Percentiles rank a stretch among this genome's conserved stretches.
phyloP scores from a whole-genome alignment of 92 coral and sea anemone species.

The Palythoa grandis region DNA sequence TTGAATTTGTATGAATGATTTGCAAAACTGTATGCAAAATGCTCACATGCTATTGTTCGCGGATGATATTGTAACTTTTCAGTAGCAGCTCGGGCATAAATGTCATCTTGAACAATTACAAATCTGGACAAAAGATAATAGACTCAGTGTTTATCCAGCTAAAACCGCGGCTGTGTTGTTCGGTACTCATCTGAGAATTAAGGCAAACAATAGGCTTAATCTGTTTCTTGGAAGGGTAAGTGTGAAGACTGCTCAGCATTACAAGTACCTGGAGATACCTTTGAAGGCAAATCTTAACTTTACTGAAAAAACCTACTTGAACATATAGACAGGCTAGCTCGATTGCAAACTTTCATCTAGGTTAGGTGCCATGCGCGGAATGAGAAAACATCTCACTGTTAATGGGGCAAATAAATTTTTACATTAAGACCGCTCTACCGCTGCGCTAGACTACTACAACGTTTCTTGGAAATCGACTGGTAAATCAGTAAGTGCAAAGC shows the following conservation, averaged over 20 bases:
- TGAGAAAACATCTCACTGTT: conserved; percentile 25
- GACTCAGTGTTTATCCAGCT: not conserved
- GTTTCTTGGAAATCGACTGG: conserved; percentile 52
- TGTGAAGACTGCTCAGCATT: conserved; percentile 14
- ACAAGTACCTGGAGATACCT: conserved; percentile 31
- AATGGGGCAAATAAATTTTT: conserved; percentile 1
- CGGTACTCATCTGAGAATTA: conserved; percentile 4
- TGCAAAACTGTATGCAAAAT: too few species aligned
- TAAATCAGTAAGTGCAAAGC: conserved; percentile 29
- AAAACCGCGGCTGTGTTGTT: conserved; percentile 21
- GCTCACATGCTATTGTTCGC: too few species aligned
- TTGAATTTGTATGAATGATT: too few species aligned
- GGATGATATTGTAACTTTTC: too few species aligned
- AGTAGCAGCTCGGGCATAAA: too few species aligned
- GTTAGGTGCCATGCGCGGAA: conserved; percentile 21
- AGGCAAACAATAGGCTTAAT: not conserved
- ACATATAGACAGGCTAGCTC: too few species aligned
- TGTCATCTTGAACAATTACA: too few species aligned
- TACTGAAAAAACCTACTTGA: too few species aligned
- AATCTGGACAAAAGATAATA: not conserved
- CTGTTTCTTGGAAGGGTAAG: conserved; percentile 4
- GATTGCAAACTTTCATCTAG: conserved; percentile 24
- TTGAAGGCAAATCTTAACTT: too few species aligned
- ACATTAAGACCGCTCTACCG: conserved; percentile 22
- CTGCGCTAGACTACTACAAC: conserved; percentile 45